Evolutionary conservation across 2,888 invertebrate genomes (phyloP), one percentile per base, ranked within the genome.

Genomic region (Vesta saturnalis): DNA sequence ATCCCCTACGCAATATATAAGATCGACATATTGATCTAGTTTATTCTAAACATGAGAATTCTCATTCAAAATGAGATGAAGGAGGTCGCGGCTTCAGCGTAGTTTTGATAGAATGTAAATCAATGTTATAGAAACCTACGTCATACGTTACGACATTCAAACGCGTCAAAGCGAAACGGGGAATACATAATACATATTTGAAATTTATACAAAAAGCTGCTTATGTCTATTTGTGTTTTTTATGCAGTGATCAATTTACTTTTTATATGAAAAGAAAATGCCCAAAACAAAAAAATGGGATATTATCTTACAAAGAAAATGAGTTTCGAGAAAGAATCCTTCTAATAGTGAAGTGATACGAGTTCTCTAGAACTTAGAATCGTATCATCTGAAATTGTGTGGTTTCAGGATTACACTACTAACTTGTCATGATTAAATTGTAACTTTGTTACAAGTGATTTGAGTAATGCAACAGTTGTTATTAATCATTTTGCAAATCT

Each of bases 101-200:
- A 64, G 59, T 64, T 68, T 68, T 60, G 64, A 64, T 68, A 60
- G 64, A 64, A 68, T 68, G 64, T 68, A 68, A 68, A 68, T 68
- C 60, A 56, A 57, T 68, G 64, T 60, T 47, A 47, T n/a, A 46
- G 15, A 23, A 60, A 47, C 47, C 22, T 8, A 47, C 43, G 59
- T 46, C 59, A 46, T 39, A 47, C 22, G 59, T 46, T 19, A 14
- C n/a, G 21, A 21, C 16, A 21, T 60, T 46, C 19, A 47, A 58
- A 58, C 39, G 58, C 56, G n/a, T 56, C 35, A 56, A 56, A 55
- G 55, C 16, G 15, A 54, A 55, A 19, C 47, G 39, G 2, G n/a
- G 8, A 39, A 39, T 39, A 39, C n/a, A 39, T n/a, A n/a, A 39
- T 39, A 39, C n/a, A n/a, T n/a, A n/a, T n/a, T 39, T 6, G 8